These are phyloP conservation scores for Cairina moschata DNA, from an alignment of 2,113 vertebrate species.

Conservation along the genomic window DNA sequence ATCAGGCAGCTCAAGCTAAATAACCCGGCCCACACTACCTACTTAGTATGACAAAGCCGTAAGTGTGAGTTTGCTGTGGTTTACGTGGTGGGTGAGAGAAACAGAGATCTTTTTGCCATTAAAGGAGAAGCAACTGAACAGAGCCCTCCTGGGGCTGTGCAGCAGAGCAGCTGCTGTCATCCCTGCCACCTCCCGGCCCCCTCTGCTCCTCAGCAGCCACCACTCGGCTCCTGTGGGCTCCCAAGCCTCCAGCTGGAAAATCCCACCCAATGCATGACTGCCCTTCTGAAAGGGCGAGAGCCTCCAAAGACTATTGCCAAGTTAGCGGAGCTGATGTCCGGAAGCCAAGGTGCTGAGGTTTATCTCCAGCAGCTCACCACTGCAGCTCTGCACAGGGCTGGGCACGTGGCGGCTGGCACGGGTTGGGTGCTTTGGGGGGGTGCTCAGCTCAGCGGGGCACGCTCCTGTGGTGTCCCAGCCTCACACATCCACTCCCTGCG, in stretches of 20 bases:
- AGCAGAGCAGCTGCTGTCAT: not conserved
- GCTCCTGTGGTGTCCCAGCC: not conserved
- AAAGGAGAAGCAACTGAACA: not conserved
- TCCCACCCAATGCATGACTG: rapidly evolving
- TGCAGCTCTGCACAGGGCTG: not conserved
- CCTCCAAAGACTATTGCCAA: rapidly evolving
- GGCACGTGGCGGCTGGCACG: not conserved
- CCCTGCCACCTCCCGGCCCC: too few species aligned
- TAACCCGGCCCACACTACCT: not conserved
- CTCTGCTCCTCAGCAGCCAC: not conserved
- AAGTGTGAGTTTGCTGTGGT: not conserved
- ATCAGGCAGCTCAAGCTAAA: not conserved
- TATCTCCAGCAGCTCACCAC: not conserved
- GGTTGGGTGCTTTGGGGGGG: rapidly evolving
- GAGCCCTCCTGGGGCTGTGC: not conserved
- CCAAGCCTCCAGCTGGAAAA: not conserved
- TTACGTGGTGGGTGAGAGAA: not conserved
- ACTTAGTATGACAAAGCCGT: not conserved
- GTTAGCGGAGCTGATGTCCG: rapidly evolving
- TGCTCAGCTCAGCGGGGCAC: rapidly evolving
- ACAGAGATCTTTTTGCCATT: too few species aligned
- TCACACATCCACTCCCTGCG: rapidly evolving
- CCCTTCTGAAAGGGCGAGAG: not conserved
- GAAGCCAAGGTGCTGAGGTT: not conserved
- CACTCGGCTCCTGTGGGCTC: rapidly evolving